A percentile compares a stretch with the other conserved stretches of the same genome.
Evolutionary conservation across 2,888 invertebrate genomes (phyloP).

Genomic region (Ctena decussata): DNA sequence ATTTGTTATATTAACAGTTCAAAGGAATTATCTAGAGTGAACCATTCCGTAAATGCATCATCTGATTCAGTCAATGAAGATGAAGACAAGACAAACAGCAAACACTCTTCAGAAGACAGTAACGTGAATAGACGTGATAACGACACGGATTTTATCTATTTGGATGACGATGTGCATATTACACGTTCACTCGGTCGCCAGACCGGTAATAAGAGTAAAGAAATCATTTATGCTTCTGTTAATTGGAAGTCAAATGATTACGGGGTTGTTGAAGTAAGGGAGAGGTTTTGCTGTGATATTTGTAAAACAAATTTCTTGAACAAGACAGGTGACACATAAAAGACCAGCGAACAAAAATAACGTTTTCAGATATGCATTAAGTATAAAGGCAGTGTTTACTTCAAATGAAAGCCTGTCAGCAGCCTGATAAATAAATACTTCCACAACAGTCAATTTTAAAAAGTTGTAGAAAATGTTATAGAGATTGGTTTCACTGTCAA

Average conservation of each 20-base stretch:
- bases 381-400: no score
- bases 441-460: no score
- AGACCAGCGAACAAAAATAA: no score
- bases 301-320: neutral
- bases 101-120: no score
- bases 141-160: neutral
- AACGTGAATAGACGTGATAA: neutral
- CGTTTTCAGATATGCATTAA: no score
- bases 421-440: no score
- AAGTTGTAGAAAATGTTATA: no score
- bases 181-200: neutral
- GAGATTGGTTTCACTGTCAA: no score
- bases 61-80: neutral
- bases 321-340: neutral
- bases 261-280: neutral
- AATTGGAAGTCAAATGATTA: neutral
- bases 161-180: neutral
- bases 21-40: neutral
- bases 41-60: neutral
- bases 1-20: conserved; percentile 22
- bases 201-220: neutral
- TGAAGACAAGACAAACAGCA: neutral
- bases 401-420: no score
- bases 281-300: neutral
- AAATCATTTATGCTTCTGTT: neutral